A percentile compares a stretch with the other conserved stretches of the same genome.
Evolutionary conservation across 1,140 invertebrate genomes (phyloP).

Genomic region (Hypsibius dujardini): DNA sequence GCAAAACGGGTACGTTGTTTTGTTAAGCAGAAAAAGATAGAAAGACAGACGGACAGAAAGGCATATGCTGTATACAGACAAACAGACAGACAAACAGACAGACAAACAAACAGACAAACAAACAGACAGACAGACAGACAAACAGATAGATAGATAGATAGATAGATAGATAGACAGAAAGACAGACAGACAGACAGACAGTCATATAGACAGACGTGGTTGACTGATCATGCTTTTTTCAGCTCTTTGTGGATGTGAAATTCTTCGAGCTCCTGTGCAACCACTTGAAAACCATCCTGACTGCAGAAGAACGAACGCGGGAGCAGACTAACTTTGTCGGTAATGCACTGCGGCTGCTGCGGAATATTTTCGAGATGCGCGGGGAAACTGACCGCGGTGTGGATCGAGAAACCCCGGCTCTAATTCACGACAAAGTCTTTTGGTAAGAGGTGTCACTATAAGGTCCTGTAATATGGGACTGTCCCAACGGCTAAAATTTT

Average conservation of each 20-base stretch:
- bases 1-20: background rate
- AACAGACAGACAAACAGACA: too few relatives aligned
- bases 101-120: too few relatives aligned
- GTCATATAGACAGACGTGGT: too few relatives aligned
- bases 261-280: background rate
- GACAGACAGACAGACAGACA: too few relatives aligned
- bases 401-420: background rate
- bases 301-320: background rate
- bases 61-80: too few relatives aligned
- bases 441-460: background rate
- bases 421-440: slow-evolving; percentile 5
- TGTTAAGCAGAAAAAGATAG: background rate
- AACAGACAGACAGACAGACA: too few relatives aligned
- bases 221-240: too few relatives aligned
- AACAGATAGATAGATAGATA: too few relatives aligned
- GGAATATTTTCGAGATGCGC: slow-evolving; percentile 3
- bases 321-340: background rate
- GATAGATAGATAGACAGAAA: too few relatives aligned
- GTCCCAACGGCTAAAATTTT: background rate
- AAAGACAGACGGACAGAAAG: background rate
- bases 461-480: too few relatives aligned
- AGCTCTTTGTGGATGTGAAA: too few relatives aligned
- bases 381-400: background rate
- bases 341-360: background rate
- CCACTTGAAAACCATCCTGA: background rate